phyloP scores from a whole-genome alignment of 1,140 invertebrate species.

The Dreissena rostriformis region DNA sequence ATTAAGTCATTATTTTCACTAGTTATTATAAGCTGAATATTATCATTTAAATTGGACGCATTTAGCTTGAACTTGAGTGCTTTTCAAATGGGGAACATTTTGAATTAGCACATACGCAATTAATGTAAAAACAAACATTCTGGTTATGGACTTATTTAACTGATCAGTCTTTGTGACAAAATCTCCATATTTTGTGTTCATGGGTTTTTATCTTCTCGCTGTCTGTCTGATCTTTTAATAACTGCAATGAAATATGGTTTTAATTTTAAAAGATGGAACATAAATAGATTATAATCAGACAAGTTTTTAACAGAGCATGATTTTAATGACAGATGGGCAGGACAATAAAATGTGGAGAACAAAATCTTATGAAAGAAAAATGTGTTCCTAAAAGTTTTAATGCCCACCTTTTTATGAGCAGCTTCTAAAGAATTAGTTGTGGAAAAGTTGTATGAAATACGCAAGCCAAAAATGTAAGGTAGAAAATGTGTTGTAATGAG shows the following conservation, averaged over 20 bases:
- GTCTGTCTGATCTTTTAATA: neutral
- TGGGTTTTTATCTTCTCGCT: neutral
- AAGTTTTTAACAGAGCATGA: neutral
- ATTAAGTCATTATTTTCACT: conserved; percentile 57
- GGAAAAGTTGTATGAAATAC: too few species aligned
- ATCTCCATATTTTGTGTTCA: neutral
- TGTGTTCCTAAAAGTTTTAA: too few species aligned
- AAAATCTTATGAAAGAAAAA: too few species aligned
- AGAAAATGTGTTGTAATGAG: too few species aligned
- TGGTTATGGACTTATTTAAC: conserved; percentile 44
- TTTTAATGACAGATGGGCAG: neutral
- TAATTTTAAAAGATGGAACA: neutral
- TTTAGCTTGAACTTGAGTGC: conserved; percentile 22
- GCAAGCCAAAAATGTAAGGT: too few species aligned
- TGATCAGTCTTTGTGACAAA: conserved; percentile 35
- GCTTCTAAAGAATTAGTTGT: too few species aligned
- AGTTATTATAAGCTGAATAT: conserved; percentile 44
- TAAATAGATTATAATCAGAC: conserved; percentile 7
- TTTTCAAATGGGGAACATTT: conserved; percentile 42
- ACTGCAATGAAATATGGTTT: conserved; percentile 2
- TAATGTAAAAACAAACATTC: conserved; percentile 58
- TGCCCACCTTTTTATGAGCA: too few species aligned
- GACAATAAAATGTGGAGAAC: too few species aligned
- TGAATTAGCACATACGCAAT: conserved; percentile 44
- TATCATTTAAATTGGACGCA: conserved; percentile 50